phyloP scores from a whole-genome alignment of 1,140 invertebrate species.

The Trichonephila inaurata region DNA sequence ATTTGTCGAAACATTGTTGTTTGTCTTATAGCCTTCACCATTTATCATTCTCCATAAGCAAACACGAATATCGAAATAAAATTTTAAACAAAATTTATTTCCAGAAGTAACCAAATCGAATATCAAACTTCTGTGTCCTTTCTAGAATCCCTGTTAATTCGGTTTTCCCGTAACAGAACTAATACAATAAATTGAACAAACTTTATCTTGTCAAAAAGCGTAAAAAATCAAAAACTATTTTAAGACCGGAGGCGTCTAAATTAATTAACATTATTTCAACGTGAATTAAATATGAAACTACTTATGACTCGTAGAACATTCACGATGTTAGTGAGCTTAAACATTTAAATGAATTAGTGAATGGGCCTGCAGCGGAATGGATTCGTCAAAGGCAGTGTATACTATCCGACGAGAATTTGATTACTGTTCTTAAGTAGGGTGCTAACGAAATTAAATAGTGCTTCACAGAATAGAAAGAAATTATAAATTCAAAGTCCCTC shows the following conservation, averaged over 20 bases:
- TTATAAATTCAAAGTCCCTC: slow-evolving; percentile 70
- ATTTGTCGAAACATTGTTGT: no score
- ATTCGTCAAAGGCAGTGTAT: slow-evolving; percentile 44
- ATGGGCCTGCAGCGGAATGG: background rate
- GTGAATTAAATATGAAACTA: slow-evolving; percentile 55
- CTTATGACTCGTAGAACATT: background rate
- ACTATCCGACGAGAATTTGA: slow-evolving; percentile 58
- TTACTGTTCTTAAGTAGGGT: slow-evolving; percentile 67
- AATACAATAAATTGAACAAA: background rate
- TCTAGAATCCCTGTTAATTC: no score
- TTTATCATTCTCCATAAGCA: no score
- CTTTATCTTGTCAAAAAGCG: background rate
- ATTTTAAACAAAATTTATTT: no score
- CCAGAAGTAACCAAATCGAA: no score
- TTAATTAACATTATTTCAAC: slow-evolving; percentile 46
- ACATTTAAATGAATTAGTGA: slow-evolving; percentile 57
- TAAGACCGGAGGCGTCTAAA: slow-evolving; percentile 9
- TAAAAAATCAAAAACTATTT: background rate
- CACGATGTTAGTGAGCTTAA: slow-evolving; percentile 23
- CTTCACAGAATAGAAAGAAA: slow-evolving; percentile 64
- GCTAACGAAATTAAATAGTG: slow-evolving; percentile 69
- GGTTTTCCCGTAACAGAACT: no score
- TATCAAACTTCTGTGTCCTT: no score
- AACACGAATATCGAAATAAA: no score
- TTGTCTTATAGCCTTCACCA: no score